phyloP scores from a whole-genome alignment of 2,888 invertebrate genomes.

The Piscicola geometra region DNA sequence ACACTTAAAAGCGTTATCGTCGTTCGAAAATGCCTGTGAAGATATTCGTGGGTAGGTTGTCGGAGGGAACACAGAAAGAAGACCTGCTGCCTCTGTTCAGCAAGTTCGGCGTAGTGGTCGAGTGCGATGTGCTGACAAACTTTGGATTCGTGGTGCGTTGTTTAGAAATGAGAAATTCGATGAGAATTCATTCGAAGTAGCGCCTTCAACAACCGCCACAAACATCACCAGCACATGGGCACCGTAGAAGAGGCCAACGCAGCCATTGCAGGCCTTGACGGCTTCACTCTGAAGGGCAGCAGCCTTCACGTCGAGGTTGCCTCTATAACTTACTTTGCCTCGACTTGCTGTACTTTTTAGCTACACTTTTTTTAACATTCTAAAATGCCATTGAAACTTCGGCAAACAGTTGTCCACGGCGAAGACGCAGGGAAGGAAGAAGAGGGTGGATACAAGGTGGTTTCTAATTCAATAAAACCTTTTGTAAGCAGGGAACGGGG shows the following conservation, averaged over 20 bases:
- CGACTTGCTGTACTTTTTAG: not conserved
- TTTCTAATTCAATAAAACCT: no score
- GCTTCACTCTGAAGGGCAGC: slow-evolving; percentile 26
- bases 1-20: slow-evolving; percentile 12
- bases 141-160: slow-evolving; percentile 80
- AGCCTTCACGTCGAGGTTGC: slow-evolving; percentile 31
- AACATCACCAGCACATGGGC: slow-evolving; percentile 20
- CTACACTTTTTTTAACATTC: not conserved
- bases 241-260: slow-evolving; percentile 23
- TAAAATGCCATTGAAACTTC: not conserved
- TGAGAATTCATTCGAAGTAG: no score
- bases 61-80: slow-evolving; percentile 83
- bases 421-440: slow-evolving; percentile 38
- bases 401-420: slow-evolving; percentile 34
- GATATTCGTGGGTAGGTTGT: slow-evolving; percentile 92
- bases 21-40: slow-evolving; percentile 43
- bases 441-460: slow-evolving; percentile 18
- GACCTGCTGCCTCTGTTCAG: slow-evolving; percentile 88
- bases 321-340: not conserved
- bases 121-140: slow-evolving; percentile 94
- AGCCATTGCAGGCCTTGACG: slow-evolving; percentile 28
- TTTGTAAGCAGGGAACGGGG: no score
- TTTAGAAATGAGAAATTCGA: no score
- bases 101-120: slow-evolving; percentile 89
- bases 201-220: no score